Evolutionary conservation across 2,888 invertebrate species (phyloP).

Genomic region (Hyalella azteca): DNA sequence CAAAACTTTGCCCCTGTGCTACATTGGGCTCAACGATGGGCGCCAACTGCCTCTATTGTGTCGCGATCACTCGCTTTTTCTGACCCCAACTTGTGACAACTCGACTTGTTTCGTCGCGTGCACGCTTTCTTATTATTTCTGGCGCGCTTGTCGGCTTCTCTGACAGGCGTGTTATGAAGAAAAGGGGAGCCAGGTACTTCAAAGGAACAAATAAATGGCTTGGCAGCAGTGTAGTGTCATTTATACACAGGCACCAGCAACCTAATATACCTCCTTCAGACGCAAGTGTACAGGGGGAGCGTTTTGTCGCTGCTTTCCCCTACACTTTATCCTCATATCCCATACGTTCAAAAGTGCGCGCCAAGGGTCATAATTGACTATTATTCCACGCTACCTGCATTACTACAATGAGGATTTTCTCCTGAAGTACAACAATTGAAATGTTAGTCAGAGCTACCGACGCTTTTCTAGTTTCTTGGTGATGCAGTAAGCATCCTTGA

Average conservation of each 20-base stretch:
- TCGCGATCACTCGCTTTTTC: neutral
- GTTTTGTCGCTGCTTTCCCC: neutral
- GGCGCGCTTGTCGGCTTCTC: constrained; percentile 25
- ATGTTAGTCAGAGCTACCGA: too few species aligned
- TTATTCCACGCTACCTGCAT: constrained; percentile 4
- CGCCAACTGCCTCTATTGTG: neutral
- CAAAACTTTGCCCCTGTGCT: too few species aligned
- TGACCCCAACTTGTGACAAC: neutral
- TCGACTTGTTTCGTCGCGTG: constrained; percentile 17
- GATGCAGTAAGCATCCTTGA: too few species aligned
- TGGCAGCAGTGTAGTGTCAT: constrained; percentile 17
- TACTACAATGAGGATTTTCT: constrained; percentile 22
- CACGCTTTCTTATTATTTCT: constrained; percentile 24
- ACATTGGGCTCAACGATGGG: too few species aligned
- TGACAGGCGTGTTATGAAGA: constrained; percentile 35
- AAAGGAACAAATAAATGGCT: constrained; percentile 25
- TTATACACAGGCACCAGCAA: neutral
- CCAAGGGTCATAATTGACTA: constrained; percentile 2
- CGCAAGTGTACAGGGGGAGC: neutral
- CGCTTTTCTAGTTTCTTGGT: too few species aligned
- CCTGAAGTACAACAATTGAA: neutral
- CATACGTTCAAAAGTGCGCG: neutral
- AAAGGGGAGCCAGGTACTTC: constrained; percentile 34
- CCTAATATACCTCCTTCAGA: constrained; percentile 22
- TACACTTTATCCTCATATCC: neutral